These are phyloP conservation scores for Quadriops clusia DNA, from an alignment of 2,888 invertebrate species.

Conservation along the genomic window DNA sequence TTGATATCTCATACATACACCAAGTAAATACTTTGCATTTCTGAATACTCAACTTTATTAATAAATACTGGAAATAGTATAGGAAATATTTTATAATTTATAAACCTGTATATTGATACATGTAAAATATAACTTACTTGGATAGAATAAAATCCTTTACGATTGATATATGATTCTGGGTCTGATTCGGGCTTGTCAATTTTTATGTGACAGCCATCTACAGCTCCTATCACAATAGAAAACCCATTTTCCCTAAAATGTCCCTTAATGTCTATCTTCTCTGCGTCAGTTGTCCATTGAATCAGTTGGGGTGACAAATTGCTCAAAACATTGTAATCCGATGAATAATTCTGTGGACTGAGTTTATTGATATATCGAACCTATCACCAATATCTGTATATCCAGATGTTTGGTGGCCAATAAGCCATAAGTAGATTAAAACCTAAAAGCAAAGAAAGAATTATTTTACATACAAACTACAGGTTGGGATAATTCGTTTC, in stretches of 20 bases:
- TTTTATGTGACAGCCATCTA: conserved; percentile 10
- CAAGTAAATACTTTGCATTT: no score
- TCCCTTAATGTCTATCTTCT: conserved; percentile 7
- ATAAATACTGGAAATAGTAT: no score
- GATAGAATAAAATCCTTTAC: conserved; percentile 9
- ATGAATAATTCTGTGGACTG: conserved; percentile 8
- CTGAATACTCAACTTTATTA: no score
- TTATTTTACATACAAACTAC: no score
- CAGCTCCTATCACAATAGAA: conserved; percentile 4
- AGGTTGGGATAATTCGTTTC: no score
- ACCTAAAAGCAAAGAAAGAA: conserved; percentile 7
- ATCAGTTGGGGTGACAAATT: conserved; percentile 12
- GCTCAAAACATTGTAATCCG: conserved; percentile 10
- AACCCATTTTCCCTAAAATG: conserved; percentile 9
- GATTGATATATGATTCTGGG: conserved; percentile 5
- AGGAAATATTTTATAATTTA: no score
- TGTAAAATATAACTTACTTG: conserved; percentile 4
- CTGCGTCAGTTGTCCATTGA: conserved; percentile 11
- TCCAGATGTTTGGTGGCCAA: conserved; percentile 11
- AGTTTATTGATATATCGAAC: conserved; percentile 13
- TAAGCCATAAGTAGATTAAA: conserved; percentile 12
- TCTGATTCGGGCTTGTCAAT: conserved; percentile 8
- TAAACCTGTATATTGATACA: no score
- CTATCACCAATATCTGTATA: conserved; percentile 15
- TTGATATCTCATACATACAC: no score